Evolutionary conservation across 2,797 vertebrate genomes (phyloP), one percentile per base, ranked within the genome.

Genomic region (Phoebastria nigripes): DNA sequence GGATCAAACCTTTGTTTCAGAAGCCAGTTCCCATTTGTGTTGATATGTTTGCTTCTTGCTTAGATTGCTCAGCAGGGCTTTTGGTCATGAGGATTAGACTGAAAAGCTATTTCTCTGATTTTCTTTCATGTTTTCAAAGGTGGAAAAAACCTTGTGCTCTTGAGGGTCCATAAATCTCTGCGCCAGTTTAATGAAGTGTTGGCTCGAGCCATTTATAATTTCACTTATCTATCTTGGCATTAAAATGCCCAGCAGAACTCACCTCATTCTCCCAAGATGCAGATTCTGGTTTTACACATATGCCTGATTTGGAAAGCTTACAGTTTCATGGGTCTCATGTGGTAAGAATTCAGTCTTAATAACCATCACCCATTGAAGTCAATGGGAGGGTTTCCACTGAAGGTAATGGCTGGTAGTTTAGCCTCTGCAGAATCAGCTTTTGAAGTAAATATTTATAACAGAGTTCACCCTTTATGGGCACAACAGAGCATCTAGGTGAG

Each of bases 241-340:
- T 98, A 96, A 98, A 97, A 97, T 78, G 82, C 95, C 92, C 91
- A 90, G 88, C 86, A 96, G 97, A 96, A 85, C 91, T 90, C 71
- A 52, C 61, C 29, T 93, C 47, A 18, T 92, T 90, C 94, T 97
- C 93, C 92, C 88, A 92, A 80, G 94, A 56, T 94, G 51, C 82
- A 91, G 78, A 95, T 92, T 94, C 76, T 90, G 67, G 71, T 87
- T 90, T 97, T 93, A 86, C 58, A 66, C 90, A 90, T 87, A 78
- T 77, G 89, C 72, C 39, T 82, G 89, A 93, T 91, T 96, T 96
- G 93, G 86, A 92, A 97, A 96, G 82, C 51, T 93, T 54, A 86
- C 55, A 35, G 52, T 95, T 97, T 97, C 94, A 93, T 94, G 80
- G 74, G 77, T 93, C 95, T 97, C 95, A 46, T 74, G 89, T 96